These are phyloP conservation scores for Notarius lentiginosus DNA, from an alignment of 2,113 vertebrate species.

Conservation along the genomic window DNA sequence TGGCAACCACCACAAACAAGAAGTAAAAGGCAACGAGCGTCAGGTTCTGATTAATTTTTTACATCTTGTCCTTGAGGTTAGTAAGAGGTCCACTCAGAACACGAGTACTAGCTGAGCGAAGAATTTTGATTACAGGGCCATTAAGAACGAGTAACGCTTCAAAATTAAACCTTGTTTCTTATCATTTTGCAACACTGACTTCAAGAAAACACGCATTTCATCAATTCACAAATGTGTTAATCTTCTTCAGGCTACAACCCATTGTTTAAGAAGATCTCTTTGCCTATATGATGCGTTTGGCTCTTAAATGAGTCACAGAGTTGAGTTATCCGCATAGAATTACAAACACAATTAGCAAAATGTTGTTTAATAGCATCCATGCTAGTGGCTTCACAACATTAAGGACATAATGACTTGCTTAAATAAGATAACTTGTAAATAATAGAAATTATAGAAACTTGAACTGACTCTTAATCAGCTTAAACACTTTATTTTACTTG, in stretches of 20 bases:
- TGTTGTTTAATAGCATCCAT: background rate
- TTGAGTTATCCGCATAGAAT: background rate
- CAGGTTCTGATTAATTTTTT: conserved; percentile 58
- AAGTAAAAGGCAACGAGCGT: conserved; percentile 57
- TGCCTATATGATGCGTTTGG: background rate
- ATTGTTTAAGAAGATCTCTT: background rate
- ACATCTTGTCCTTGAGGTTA: conserved; percentile 29
- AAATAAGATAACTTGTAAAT: background rate
- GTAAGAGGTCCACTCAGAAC: background rate
- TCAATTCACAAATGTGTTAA: background rate
- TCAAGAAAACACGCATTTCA: background rate
- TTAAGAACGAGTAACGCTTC: background rate
- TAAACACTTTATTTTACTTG: too few relatives aligned
- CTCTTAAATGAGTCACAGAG: background rate
- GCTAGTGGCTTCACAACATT: background rate
- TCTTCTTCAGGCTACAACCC: background rate
- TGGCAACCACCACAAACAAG: conserved; percentile 61
- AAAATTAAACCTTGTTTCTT: background rate
- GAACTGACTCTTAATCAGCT: too few relatives aligned
- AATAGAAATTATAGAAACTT: too few relatives aligned
- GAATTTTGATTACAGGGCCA: background rate
- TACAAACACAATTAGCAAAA: background rate
- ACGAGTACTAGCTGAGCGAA: background rate
- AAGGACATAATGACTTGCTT: background rate
- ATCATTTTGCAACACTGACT: background rate